Evolutionary conservation across 2,888 invertebrate genomes (phyloP), one percentile per base, ranked within the genome.

Genomic region (Ligdia adustata): DNA sequence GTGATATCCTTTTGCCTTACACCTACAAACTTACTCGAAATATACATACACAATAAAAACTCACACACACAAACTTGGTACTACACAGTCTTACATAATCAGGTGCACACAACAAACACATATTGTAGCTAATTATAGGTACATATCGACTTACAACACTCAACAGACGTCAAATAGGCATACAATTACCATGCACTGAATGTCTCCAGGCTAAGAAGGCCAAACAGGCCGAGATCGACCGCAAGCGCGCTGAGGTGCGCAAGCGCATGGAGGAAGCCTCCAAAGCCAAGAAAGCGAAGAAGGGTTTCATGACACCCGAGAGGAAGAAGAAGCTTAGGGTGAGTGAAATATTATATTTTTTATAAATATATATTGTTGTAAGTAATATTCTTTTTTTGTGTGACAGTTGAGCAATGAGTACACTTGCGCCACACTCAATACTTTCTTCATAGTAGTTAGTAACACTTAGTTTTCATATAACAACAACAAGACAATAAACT

Each of bases 291-390:
- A 98, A 98, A 93, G 98, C 97, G 86, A 99, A 99, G 96, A 99
- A 99, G 93, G 99, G 99, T 94, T 99, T 99, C 95, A 98, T 98
- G 97, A 98, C 99, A 79, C 98, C 99, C 58, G 99, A 99, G 92
- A 98, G 99, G 92, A 99, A 99, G 96, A 99, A 99, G 97, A 98
- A 99, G 91, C 97, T 99, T 82, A 96, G 99, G 94, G 98, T 98
- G 82, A 93, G 95, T 92, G 50, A n/a, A n/a, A n/a, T n/a, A n/a
- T n/a, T n/a, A n/a, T n/a, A n/a, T n/a, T n/a, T n/a, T n/a, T n/a
- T n/a, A n/a, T n/a, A n/a, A n/a, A n/a, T n/a, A n/a, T n/a, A n/a
- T n/a, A n/a, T n/a, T n/a, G n/a, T n/a, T n/a, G n/a, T n/a, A n/a
- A n/a, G n/a, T n/a, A n/a, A n/a, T n/a, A n/a, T n/a, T n/a, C n/a